Evolutionary conservation across 2,888 invertebrate genomes (phyloP).

Genomic region (Drosophila pseudotalamancana): DNA sequence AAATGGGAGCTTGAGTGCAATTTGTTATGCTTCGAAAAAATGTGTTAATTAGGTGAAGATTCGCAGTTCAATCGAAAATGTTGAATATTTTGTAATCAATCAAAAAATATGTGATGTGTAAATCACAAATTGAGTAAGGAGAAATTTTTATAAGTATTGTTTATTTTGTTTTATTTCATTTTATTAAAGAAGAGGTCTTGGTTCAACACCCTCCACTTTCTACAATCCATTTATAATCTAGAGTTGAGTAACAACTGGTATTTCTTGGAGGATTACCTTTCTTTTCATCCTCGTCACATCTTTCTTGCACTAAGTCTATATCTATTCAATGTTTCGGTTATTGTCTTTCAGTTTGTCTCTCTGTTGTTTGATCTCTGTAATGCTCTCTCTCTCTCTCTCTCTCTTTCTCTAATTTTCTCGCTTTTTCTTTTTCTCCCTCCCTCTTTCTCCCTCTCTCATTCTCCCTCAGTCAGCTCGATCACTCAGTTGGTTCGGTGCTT

Average conservation of each 20-base stretch:
- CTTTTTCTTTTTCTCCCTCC: neutral
- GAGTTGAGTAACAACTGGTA: neutral
- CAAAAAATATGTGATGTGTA: neutral
- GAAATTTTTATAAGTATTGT: neutral
- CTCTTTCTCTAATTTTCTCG: neutral
- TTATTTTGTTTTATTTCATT: neutral
- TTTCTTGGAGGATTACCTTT: neutral
- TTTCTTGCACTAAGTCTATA: too few relatives aligned
- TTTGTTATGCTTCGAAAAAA: conserved; percentile 1
- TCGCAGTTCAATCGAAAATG: conserved; percentile 15
- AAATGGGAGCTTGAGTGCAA: conserved; percentile 15
- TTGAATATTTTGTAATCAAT: conserved; percentile 31
- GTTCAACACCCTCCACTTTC: neutral
- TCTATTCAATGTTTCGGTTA: too few relatives aligned
- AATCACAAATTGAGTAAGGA: neutral
- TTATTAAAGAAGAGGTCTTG: too few relatives aligned
- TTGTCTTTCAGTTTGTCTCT: neutral
- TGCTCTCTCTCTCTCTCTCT: neutral
- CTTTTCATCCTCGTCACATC: too few relatives aligned
- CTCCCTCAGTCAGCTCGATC: too few relatives aligned
- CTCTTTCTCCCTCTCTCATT: neutral
- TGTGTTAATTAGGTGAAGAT: conserved; percentile 37
- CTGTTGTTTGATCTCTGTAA: neutral
- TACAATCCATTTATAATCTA: neutral
- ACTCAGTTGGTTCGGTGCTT: too few relatives aligned